These are phyloP conservation scores for Dreissena polymorpha DNA, from an alignment of 1,140 invertebrate genomes.

Conservation along the genomic window DNA sequence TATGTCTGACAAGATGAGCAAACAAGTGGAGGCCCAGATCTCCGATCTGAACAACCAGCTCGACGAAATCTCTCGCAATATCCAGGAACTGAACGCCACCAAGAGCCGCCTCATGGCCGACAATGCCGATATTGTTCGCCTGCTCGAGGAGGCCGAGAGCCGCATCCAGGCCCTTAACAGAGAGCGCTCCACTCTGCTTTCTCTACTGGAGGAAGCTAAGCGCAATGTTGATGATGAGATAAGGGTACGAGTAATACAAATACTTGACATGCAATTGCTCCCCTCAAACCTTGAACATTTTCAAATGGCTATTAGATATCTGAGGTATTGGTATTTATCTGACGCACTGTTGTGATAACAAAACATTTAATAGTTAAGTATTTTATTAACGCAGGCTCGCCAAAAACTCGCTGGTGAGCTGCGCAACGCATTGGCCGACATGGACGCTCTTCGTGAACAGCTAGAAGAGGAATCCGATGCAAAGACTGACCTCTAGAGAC, in stretches of 20 bases:
- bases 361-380: not conserved
- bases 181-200: slow-evolving; percentile 95
- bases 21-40: slow-evolving; percentile 96
- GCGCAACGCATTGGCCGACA: slow-evolving; percentile 96
- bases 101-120: slow-evolving; percentile 86
- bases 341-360: slow-evolving; percentile 4
- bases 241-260: slow-evolving; percentile 78
- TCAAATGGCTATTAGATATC: not conserved
- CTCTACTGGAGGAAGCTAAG: slow-evolving; percentile 98
- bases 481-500: slow-evolving; percentile 88
- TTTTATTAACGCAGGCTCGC: slow-evolving; percentile 5
- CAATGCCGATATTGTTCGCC: slow-evolving; percentile 94
- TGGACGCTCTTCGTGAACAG: slow-evolving; percentile 98
- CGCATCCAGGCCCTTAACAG: slow-evolving; percentile 90
- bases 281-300: not conserved
- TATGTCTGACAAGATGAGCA: slow-evolving; percentile 98
- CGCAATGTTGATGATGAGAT: slow-evolving; percentile 97
- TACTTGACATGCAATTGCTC: not conserved
- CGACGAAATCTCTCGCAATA: slow-evolving; percentile 82
- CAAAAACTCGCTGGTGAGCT: slow-evolving; percentile 79
- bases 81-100: slow-evolving; percentile 72
- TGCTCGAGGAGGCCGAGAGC: slow-evolving; percentile 97
- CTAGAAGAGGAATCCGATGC: slow-evolving; percentile 93
- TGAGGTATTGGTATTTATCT: not conserved
- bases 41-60: slow-evolving; percentile 97